These are phyloP conservation scores for Hycleus cichorii DNA, from an alignment of 1,140 invertebrate genomes.

Conservation along the genomic window DNA sequence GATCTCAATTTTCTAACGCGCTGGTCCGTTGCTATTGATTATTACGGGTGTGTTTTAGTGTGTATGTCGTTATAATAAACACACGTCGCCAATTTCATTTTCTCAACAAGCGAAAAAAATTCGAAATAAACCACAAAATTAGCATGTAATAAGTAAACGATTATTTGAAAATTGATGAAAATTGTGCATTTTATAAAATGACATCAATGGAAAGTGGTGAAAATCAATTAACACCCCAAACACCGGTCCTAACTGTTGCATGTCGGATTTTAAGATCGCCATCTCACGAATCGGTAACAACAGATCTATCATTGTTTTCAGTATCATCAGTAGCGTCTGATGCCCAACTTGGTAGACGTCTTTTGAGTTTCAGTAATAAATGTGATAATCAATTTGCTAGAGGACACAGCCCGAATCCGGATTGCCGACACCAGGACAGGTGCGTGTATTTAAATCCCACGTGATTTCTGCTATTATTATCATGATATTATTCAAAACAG, in stretches of 20 bases:
- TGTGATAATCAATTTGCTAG: slow-evolving; percentile 48
- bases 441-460: slow-evolving; percentile 4
- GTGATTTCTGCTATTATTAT: slow-evolving; percentile 9
- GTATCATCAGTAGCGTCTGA: slow-evolving; percentile 67
- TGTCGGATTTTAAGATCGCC: slow-evolving; percentile 68
- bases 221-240: slow-evolving; percentile 39
- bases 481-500: slow-evolving; percentile 25
- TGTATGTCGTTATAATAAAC: not conserved
- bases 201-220: slow-evolving; percentile 3
- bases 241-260: slow-evolving; percentile 45
- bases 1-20: not conserved
- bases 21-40: slow-evolving; percentile 9
- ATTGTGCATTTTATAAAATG: not conserved
- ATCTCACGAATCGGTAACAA: slow-evolving; percentile 75
- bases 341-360: slow-evolving; percentile 44
- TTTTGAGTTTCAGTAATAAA: slow-evolving; percentile 48
- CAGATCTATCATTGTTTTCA: slow-evolving; percentile 71
- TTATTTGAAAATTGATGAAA: no score
- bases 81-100: not conserved
- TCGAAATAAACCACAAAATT: not conserved
- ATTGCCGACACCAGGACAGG: slow-evolving; percentile 43
- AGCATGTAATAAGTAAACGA: not conserved
- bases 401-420: slow-evolving; percentile 64
- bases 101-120: not conserved
- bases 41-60: slow-evolving; percentile 6